Percentiles rank a stretch among this genome's conserved stretches.
Evolutionary conservation across 1,140 invertebrate species (phyloP).

Genomic region (Frieseomelitta varia): DNA sequence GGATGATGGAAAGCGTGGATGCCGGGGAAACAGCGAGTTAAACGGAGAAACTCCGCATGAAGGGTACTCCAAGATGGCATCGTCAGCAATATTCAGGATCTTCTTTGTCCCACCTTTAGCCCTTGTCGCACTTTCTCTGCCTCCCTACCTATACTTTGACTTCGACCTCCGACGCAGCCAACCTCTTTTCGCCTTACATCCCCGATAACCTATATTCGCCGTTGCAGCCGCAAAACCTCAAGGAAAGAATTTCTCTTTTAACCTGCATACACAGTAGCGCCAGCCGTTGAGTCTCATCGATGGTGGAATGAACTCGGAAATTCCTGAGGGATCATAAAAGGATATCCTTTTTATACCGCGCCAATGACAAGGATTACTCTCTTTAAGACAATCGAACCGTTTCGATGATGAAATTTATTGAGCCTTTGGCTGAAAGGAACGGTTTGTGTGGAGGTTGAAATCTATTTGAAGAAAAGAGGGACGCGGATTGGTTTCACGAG

Average conservation of each 20-base stretch:
- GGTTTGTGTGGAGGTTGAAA: not conserved
- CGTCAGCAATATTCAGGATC: constrained; percentile 79
- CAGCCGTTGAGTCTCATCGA: constrained; percentile 12
- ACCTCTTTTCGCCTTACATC: constrained; percentile 44
- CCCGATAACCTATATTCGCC: constrained; percentile 57
- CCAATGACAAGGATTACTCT: not conserved
- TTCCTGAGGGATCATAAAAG: not conserved
- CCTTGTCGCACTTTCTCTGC: constrained; percentile 11
- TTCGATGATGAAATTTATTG: not conserved
- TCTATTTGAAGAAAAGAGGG: not conserved
- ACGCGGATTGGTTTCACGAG: not conserved
- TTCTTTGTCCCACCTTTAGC: constrained; percentile 52
- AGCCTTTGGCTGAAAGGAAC: not conserved
- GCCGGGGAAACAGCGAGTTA: constrained; percentile 56
- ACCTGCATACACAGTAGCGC: constrained; percentile 3
- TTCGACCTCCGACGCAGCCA: constrained; percentile 40
- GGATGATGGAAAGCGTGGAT: constrained; percentile 7
- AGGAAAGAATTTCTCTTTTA: constrained; percentile 49
- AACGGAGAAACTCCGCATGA: constrained; percentile 68
- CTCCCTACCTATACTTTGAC: constrained; percentile 30
- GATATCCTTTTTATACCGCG: not conserved
- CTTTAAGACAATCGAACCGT: constrained; percentile 7
- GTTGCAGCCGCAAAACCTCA: constrained; percentile 15
- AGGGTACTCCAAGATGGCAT: constrained; percentile 72
- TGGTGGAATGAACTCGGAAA: constrained; percentile 12